Evolutionary conservation across 2,797 vertebrate species (phyloP), one percentile per base, ranked within the genome.

Genomic region (Megaceryle alcyon): DNA sequence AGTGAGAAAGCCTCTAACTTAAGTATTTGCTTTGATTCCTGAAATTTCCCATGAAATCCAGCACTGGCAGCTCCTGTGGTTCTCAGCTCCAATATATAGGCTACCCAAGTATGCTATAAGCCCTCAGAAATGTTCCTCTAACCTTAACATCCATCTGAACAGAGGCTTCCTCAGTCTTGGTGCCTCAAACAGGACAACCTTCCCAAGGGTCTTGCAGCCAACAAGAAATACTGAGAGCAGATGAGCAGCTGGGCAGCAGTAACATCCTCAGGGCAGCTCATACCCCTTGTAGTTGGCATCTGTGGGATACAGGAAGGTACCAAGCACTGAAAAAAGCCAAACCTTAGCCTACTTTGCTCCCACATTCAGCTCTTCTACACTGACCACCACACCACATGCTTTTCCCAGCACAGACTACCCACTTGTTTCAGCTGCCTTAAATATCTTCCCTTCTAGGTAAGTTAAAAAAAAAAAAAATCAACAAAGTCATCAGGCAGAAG

Each of bases 361-460:
- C 15, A 19, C 19, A 12, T 9, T 46, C 28, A 68, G 2, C 35
- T 44, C 8, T 25, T 19, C 78, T 29, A 12, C 14, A 9, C 56
- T 31, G 16, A 37, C 49, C 48, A 61, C 21, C 43, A 14, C 13
- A 9, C 4, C 54, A 6, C 1, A 0, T 6, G 3, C 28, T 54
- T 48, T 35, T 43, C 19, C 10, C 51, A 77, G 18, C 48, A 48
- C 0, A 28, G 6, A 20, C 2, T 13, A 4, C 3, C 4, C 0
- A 0, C 17, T 83, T 53, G 11, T 21, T 54, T 75, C 53, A 78
- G 25, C 22, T 64, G 28, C 29, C 21, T 9, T 41, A 64, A 78
- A 48, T 31, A 70, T 13, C 14, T 79, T 84, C 44, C 43, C 18
- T 64, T 59, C 39, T n/a, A 64, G 7, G 28, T 12, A 20, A 51